A percentile compares a stretch with the other conserved stretches of the same genome.
Evolutionary conservation across 2,113 vertebrate species (phyloP).

Genomic region (Pterocles burchelli): DNA sequence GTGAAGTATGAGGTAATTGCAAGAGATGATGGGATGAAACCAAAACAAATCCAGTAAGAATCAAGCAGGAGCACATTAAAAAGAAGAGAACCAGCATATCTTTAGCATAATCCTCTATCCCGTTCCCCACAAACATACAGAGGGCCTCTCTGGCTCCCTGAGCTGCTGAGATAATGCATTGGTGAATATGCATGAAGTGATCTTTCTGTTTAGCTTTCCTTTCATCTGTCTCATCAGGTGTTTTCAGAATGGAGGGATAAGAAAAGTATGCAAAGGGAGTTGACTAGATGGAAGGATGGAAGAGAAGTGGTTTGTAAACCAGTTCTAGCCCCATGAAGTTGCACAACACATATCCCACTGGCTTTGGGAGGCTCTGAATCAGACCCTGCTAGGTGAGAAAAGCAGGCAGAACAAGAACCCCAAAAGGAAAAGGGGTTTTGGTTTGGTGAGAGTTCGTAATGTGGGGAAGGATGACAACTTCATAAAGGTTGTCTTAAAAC

Average conservation of each 20-base stretch:
- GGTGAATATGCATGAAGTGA: background rate
- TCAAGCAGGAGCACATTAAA: background rate
- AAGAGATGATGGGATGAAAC: background rate
- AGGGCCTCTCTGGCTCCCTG: background rate
- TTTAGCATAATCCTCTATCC: background rate
- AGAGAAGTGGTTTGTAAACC: background rate
- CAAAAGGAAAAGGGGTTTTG: fast-evolving
- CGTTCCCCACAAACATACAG: background rate
- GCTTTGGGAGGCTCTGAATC: background rate
- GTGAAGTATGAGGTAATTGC: background rate
- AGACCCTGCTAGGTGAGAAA: background rate
- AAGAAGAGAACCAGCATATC: background rate
- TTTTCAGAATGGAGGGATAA: background rate
- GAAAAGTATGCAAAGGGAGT: background rate
- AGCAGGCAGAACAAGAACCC: background rate
- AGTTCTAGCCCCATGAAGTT: background rate
- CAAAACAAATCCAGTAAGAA: background rate
- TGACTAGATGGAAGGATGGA: background rate
- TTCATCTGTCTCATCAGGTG: background rate
- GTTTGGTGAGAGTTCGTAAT: background rate
- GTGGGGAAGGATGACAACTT: background rate
- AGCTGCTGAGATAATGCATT: background rate
- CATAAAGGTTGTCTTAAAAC: background rate
- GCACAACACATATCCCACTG: background rate
- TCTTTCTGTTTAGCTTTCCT: background rate